A percentile compares a stretch with the other conserved stretches of the same genome.
Conservation (phyloP, 2,113 vertebrate species). For the Falcunculus frontatus region DNA sequence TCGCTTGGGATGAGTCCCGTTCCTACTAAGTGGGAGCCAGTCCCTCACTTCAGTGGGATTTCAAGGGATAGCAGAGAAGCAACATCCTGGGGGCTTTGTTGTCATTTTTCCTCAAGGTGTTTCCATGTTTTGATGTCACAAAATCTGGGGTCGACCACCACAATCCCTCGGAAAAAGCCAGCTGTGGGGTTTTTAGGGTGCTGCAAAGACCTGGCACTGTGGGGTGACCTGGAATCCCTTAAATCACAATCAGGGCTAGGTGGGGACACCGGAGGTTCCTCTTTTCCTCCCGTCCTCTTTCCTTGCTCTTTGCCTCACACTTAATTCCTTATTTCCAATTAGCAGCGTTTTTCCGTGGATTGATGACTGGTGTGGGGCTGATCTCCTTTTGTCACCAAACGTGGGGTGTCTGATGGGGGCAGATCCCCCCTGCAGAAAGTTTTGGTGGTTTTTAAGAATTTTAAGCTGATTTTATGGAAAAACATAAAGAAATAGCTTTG, state of each 20-base stretch:
- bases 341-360: fast-evolving
- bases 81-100: background rate
- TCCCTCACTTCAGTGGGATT: fast-evolving
- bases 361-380: fast-evolving
- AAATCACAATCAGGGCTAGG: background rate
- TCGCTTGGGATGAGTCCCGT: background rate
- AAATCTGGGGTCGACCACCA: fast-evolving
- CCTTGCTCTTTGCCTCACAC: fast-evolving
- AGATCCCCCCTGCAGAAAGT: background rate
- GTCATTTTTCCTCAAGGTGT: fast-evolving
- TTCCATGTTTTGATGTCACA: background rate
- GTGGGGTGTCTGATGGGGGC: background rate
- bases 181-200: fast-evolving
- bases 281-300: background rate
- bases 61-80: background rate
- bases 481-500: background rate
- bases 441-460: background rate
- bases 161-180: background rate
- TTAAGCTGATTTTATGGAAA: background rate
- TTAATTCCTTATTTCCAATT: background rate
- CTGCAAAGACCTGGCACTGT: background rate
- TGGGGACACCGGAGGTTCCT: fast-evolving
- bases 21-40: background rate
- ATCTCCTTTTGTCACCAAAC: fast-evolving
- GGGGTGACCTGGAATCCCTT: background rate